phyloP scores from a whole-genome alignment of 2,113 vertebrate species.

The Machaerirhynchus nigripectus region DNA sequence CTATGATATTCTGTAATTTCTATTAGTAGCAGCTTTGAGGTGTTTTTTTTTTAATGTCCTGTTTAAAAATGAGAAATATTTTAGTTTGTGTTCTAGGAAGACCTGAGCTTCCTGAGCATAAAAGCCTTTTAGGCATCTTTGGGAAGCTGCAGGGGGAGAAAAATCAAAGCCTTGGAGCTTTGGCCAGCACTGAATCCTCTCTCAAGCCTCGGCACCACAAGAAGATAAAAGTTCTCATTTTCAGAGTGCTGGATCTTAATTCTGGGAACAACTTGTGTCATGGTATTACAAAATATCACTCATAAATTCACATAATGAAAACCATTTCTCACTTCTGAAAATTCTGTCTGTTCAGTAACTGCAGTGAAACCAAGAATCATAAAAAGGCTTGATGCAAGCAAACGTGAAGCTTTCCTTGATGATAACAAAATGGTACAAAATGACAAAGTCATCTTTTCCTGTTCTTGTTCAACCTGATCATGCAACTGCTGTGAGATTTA shows the following conservation, averaged over 20 bases:
- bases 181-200: not conserved
- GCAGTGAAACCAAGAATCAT: not conserved
- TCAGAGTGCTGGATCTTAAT: not conserved
- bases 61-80: not conserved
- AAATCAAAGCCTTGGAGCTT: not conserved
- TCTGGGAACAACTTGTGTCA: not conserved
- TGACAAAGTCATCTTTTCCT: rapidly evolving
- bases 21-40: not conserved
- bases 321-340: not conserved
- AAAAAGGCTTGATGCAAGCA: not conserved
- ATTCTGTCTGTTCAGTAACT: not conserved
- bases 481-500: not conserved
- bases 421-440: not conserved
- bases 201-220: not conserved
- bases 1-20: not conserved
- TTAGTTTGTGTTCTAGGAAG: not conserved
- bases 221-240: not conserved
- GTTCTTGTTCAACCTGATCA: not conserved
- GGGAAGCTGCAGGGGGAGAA: not conserved
- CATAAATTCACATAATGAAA: not conserved
- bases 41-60: not conserved
- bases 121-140: not conserved
- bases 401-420: not conserved
- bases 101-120: not conserved
- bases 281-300: not conserved